phyloP scores from a whole-genome alignment of 2,113 vertebrate species.

The Gnathonemus echidnorhynchus region DNA sequence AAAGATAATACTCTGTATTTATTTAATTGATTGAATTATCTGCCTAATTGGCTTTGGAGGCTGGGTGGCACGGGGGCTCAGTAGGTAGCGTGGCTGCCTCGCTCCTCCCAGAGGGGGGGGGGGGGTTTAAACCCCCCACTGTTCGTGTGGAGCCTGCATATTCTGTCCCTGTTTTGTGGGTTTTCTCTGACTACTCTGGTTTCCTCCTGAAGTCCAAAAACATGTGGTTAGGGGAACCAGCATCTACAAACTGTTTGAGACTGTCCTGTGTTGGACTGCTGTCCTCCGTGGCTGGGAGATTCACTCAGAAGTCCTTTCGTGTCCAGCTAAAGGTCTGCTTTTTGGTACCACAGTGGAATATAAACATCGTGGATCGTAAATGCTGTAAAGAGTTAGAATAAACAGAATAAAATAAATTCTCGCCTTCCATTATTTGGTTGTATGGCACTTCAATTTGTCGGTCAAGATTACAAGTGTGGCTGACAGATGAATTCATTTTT shows the following conservation, averaged over 20 bases:
- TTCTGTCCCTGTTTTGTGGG: background rate
- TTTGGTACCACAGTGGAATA: background rate
- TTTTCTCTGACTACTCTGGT: background rate
- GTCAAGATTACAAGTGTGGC: background rate
- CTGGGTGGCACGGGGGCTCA: background rate
- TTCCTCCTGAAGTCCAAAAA: background rate
- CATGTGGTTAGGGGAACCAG: background rate
- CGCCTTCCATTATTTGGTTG: background rate
- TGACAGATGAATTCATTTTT: background rate
- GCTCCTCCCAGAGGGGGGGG: background rate
- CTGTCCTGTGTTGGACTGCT: background rate
- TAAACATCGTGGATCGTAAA: background rate
- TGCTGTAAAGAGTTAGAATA: background rate
- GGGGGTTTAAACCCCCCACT: background rate
- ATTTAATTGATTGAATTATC: slow-evolving; percentile 16
- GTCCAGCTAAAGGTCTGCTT: background rate
- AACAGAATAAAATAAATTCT: background rate
- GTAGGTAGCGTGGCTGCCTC: background rate
- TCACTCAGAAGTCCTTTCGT: background rate
- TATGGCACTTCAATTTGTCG: background rate
- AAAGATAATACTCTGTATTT: background rate
- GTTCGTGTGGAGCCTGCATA: background rate
- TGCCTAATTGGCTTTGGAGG: background rate
- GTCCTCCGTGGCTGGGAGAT: background rate
- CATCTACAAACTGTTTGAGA: background rate